Evolutionary conservation across 2,113 vertebrate genomes (phyloP).

Genomic region (Dipodomys stephensi): DNA sequence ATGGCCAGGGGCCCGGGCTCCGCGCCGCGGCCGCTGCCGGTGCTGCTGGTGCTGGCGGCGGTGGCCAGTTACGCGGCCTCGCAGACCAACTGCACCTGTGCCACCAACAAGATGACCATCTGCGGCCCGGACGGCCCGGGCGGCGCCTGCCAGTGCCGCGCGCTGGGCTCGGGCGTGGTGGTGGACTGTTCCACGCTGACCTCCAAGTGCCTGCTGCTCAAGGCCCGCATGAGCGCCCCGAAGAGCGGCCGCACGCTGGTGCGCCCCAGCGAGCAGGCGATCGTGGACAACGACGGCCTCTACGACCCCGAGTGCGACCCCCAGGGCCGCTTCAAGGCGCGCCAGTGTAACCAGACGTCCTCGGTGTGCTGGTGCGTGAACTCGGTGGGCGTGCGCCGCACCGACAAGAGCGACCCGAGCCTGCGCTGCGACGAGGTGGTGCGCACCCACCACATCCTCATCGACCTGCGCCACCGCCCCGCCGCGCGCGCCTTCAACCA

Average conservation of each 20-base stretch:
- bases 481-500: constrained; percentile 70
- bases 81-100: constrained; percentile 69
- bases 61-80: neutral
- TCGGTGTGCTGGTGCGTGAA: constrained; percentile 94
- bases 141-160: constrained; percentile 75
- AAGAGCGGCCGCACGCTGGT: constrained; percentile 65
- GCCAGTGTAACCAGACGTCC: constrained; percentile 90
- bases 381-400: constrained; percentile 91
- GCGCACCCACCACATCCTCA: constrained; percentile 86
- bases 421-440: constrained; percentile 89
- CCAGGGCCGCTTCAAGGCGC: constrained; percentile 88
- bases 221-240: constrained; percentile 86
- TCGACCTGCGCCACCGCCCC: constrained; percentile 79
- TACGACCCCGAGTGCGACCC: constrained; percentile 90
- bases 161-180: constrained; percentile 19
- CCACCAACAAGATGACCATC: constrained; percentile 74
- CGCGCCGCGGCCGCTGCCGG: neutral
- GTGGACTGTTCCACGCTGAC: constrained; percentile 84
- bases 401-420: constrained; percentile 87
- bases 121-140: neutral
- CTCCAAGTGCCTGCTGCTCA: constrained; percentile 92
- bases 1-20: constrained; percentile 30
- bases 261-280: constrained; percentile 81
- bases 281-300: constrained; percentile 91
- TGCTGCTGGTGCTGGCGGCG: constrained; percentile 59